Percentiles rank a stretch among this genome's conserved stretches.
Conservation (phyloP, 2,888 invertebrate genomes). For the Acronicta leporina region DNA sequence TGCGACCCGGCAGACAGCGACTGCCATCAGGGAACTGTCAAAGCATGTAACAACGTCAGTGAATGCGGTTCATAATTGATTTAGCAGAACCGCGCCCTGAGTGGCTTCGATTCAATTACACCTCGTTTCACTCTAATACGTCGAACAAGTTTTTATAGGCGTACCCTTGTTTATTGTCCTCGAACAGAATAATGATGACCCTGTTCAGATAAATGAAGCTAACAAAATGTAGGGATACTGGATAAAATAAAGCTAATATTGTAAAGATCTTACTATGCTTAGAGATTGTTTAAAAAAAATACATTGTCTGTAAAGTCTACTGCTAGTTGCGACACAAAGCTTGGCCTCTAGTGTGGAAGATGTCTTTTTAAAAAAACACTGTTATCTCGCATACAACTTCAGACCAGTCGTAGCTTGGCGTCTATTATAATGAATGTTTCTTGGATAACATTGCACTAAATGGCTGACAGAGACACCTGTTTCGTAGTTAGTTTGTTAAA, state of each 20-base stretch:
- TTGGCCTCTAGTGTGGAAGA: too few relatives aligned
- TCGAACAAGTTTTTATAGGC: slow-evolving; percentile 54
- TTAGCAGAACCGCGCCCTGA: slow-evolving; percentile 60
- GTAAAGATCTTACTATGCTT: neutral
- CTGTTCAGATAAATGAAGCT: slow-evolving; percentile 33
- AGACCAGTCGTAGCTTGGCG: too few relatives aligned
- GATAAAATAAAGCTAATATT: slow-evolving; percentile 38
- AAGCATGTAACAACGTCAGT: slow-evolving; percentile 69
- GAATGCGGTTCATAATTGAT: slow-evolving; percentile 71
- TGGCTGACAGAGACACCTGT: too few relatives aligned
- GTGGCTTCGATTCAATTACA: slow-evolving; percentile 65
- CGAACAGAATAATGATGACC: slow-evolving; percentile 48
- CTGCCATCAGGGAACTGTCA: slow-evolving; percentile 66
- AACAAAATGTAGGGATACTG: slow-evolving; percentile 34
- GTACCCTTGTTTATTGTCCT: slow-evolving; percentile 53
- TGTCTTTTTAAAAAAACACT: too few relatives aligned
- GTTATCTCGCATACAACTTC: neutral
- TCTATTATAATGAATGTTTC: too few relatives aligned
- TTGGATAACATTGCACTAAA: too few relatives aligned
- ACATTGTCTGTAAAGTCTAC: too few relatives aligned
- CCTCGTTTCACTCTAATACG: slow-evolving; percentile 42
- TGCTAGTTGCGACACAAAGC: too few relatives aligned
- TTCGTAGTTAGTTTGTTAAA: too few relatives aligned
- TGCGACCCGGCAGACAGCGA: slow-evolving; percentile 22
- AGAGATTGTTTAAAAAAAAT: too few relatives aligned